Base-by-base conservation (phyloP, 2,113 vertebrate species). In the Alethe diademata region DNA sequence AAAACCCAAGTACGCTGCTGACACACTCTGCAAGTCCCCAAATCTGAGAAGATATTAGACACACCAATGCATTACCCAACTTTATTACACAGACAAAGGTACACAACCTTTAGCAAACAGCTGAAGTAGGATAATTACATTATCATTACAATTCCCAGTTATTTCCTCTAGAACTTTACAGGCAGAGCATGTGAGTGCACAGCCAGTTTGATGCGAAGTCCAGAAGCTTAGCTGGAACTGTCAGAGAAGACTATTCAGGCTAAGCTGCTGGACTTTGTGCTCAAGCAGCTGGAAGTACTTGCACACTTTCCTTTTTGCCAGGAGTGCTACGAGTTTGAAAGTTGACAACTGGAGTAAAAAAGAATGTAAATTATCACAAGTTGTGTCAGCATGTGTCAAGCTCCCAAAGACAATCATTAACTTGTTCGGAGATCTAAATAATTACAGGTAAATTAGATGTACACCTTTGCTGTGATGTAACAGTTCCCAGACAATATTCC, bases 241-340 rank as follows among this genome's bases (percentile, higher is more conserved):
- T 60, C 92, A 86, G 67, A 93, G 58, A 83, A 79, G 29, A 93
- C 58, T 76, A 83, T 43, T 79, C 54, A 58, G 71, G 82, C 54
- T 92, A 93, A 96, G 71, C 82, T 70, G 15, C 1, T 88, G 96
- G 86, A 97, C 96, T 97, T 90, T 88, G 92, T 8, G 78, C 94
- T 47, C 86, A 62, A 73, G 82, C 47, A 88, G 91, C 35, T 83
- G 47, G 51, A 90, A 86, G 33, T 40, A 88, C 69, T 86, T 28
- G 47, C 38, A 80, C 26, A 16, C 16, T 6, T 66, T 88, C 72
- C 85, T 70, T 92, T 80, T 38, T 80, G 79, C 75, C 86, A 93
- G 67, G 47, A 78, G 36, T 0, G 0, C 67, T 47, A 35, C 24
- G 43, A 60, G 72, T 86, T 51, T 40, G 26, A 54, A 62, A 86